These are phyloP conservation scores for Xiphophorus couchianus DNA, from an alignment of 2,113 vertebrate genomes.

Conservation along the genomic window DNA sequence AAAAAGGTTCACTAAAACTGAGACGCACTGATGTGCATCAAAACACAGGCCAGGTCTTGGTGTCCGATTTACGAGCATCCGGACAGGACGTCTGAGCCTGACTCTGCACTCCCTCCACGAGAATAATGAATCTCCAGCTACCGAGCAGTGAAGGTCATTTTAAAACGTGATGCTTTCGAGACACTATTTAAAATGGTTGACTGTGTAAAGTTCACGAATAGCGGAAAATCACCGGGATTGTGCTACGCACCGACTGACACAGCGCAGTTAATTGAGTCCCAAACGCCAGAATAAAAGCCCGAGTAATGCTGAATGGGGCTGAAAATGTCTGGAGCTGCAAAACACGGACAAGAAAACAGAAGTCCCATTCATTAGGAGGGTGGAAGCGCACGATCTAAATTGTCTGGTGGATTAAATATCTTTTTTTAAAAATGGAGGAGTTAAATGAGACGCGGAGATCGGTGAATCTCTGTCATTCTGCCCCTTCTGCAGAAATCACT, in stretches of 20 bases:
- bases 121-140: constrained; percentile 60
- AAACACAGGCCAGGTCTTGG: neutral
- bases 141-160: constrained; percentile 79
- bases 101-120: constrained; percentile 53
- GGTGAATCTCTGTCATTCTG: neutral
- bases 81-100: constrained; percentile 11
- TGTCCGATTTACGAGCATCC: neutral
- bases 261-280: constrained; percentile 17
- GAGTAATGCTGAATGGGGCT: constrained; percentile 14
- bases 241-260: constrained; percentile 7
- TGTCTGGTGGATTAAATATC: neutral
- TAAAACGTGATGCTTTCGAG: constrained; percentile 51
- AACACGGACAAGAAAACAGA: constrained; percentile 1
- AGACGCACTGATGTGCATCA: constrained; percentile 2
- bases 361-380: constrained; percentile 5
- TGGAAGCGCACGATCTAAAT: neutral
- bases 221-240: constrained; percentile 16
- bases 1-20: constrained; percentile 11
- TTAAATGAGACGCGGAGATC: neutral
- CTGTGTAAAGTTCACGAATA: constrained; percentile 40
- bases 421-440: neutral
- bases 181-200: constrained; percentile 60
- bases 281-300: neutral
- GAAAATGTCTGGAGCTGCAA: constrained; percentile 3
- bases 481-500: constrained; percentile 1